Evolutionary conservation across 2,113 vertebrate species (phyloP), one percentile per base, ranked within the genome.

Genomic region (Geococcyx californianus): DNA sequence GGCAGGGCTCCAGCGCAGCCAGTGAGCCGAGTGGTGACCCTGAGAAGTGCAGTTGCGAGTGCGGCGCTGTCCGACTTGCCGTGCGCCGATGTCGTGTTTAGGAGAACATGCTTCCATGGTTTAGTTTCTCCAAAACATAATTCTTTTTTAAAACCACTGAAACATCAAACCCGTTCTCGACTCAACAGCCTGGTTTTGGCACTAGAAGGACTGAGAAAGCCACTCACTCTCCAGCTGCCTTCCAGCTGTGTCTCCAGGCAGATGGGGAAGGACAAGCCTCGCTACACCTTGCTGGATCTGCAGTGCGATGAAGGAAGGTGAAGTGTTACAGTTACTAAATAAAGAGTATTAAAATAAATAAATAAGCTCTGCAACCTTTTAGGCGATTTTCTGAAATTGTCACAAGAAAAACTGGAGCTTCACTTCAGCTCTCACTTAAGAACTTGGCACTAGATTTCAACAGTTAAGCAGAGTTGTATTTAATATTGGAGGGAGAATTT

Each of bases 401-500:
- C 77, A 83, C 58, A 58, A 74, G 51, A 63, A 82, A 85, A 87
- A 26, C 54, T 25, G 33, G 33, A 82, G 69, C 64, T 91, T 87
- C 77, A 8, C 89, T 94, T 72, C 4, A 93, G 54, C 49, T 90
- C 59, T 88, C 12, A 0, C 82, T 94, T 58, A 59, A 87, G 84
- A 83, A 95, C 85, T 70, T 80, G 63, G 63, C 38, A 10, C 72
- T 84, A 51, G 63, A 94, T 74, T 91, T 73, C 62, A n/a, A 76
- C 64, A 33, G 86, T 89, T 83, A 80, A 87, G 73, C 75, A 63
- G 70, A 90, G 87, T 76, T 94, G 95, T 93, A 93, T 96, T 95
- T 97, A 90, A 93, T 95, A 95, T 67, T 87, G 93, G 72, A 97
- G 29, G 34, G 34, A 94, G 74, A 83, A 91, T 64, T 76, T 95